Base-by-base conservation (phyloP, 2,888 invertebrate species). In the Orchesella flavescens region DNA sequence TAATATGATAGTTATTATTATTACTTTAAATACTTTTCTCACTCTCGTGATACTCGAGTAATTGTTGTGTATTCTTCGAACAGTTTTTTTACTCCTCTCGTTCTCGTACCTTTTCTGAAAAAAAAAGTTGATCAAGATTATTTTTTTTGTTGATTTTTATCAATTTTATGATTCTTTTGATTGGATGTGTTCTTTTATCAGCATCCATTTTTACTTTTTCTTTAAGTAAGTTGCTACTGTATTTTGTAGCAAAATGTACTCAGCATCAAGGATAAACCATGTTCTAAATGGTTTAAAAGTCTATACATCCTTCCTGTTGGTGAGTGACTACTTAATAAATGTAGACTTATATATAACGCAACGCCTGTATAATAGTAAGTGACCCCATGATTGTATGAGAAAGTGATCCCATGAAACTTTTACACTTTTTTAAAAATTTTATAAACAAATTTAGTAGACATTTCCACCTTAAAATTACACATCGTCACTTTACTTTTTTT, bases 261-360 rank as follows among this genome's bases (percentile, higher is more conserved):
- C 76, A 43, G 72, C 72, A 24, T 34, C 71, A 13, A 76, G 72
- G 63, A 46, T 71, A 21, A 71, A 19, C 34, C 81, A 81, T n/a
- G 63, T 82, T 34, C 53, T 72, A 66, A 76, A 82, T 72, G 71
- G 71, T 24, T 72, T 82, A 61, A 71, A 71, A 59, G 68, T 76
- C 49, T 82, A 77, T 34, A 83, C 77, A 23, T 83, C 83, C 77
- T 78, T 83, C 83, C 83, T 83, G 68, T 73, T 83, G 77, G 83
- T 83, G 68, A 74, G 71, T 72, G n/a, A 61, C 57, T 49, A 9
- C 17, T 34, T 34, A 34, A 34, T 34, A 21, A 21, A 61, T 53
- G 15, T 17, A 9, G 53, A n/a, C n/a, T n/a, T n/a, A n/a, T n/a
- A n/a, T n/a, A n/a, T n/a, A n/a, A n/a, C n/a, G n/a, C n/a, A n/a